These are phyloP conservation scores for Sebastes oblongus DNA, from an alignment of 2,797 vertebrate species.

Conservation along the genomic window DNA sequence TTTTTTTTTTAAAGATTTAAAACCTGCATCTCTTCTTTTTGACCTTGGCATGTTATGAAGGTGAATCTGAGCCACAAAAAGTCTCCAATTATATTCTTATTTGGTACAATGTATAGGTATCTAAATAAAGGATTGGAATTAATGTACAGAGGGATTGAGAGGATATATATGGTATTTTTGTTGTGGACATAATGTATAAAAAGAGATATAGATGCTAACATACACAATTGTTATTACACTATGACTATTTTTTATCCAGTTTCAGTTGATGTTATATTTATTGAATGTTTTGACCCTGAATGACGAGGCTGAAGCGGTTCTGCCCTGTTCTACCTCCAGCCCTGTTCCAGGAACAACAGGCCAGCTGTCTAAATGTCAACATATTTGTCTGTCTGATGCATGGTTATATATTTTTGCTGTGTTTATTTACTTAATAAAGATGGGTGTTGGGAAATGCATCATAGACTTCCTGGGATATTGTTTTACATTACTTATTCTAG, in stretches of 20 bases:
- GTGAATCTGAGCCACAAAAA: slow-evolving; percentile 20
- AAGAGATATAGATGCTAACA: slow-evolving; percentile 37
- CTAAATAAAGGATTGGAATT: not conserved
- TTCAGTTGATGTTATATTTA: slow-evolving; percentile 68
- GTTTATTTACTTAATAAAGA: slow-evolving; percentile 83
- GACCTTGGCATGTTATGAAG: slow-evolving; percentile 15
- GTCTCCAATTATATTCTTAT: slow-evolving; percentile 8
- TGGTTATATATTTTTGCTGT: slow-evolving; percentile 80
- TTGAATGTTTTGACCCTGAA: slow-evolving; percentile 64
- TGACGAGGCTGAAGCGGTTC: slow-evolving; percentile 60
- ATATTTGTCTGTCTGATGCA: slow-evolving; percentile 78
- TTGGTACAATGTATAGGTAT: slow-evolving; percentile 2
- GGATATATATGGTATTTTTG: slow-evolving; percentile 42
- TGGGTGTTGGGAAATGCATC: slow-evolving; percentile 54
- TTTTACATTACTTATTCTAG: slow-evolving; percentile 2
- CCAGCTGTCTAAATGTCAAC: slow-evolving; percentile 65
- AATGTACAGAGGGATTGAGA: slow-evolving; percentile 19
- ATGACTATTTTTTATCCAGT: slow-evolving; percentile 64
- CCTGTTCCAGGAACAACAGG: slow-evolving; percentile 67
- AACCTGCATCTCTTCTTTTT: slow-evolving; percentile 35
- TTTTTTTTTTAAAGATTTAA: slow-evolving; percentile 35
- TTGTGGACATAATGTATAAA: slow-evolving; percentile 57
- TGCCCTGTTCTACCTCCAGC: slow-evolving; percentile 80
- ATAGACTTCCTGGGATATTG: not conserved
- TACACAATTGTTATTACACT: slow-evolving; percentile 37